These are phyloP conservation scores for Platysternon megacephalum DNA, from an alignment of 2,113 vertebrate genomes.

Conservation along the genomic window DNA sequence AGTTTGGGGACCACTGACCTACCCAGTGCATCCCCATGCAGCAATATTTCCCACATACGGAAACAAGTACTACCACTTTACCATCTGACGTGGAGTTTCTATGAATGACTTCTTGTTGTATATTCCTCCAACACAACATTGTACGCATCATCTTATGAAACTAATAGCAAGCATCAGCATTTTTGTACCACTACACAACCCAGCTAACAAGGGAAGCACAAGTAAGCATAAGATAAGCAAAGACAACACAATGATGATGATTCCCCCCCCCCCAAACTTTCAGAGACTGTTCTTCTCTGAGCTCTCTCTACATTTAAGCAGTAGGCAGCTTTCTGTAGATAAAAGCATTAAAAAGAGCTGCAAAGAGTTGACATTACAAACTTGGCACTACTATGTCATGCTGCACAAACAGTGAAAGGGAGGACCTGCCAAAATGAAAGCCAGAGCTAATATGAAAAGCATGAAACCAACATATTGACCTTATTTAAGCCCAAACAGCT, in stretches of 20 bases:
- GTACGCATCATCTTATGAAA: not conserved
- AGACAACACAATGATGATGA: rapidly evolving
- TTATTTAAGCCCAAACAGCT: slow-evolving; percentile 62
- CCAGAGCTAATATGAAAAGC: slow-evolving; percentile 53
- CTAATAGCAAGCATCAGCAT: not conserved
- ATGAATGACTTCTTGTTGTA: not conserved
- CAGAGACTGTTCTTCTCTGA: not conserved
- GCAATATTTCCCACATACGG: not conserved
- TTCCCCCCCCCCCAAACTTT: not conserved
- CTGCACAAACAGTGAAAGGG: slow-evolving; percentile 29
- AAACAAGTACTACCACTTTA: not conserved
- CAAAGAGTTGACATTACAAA: slow-evolving; percentile 61
- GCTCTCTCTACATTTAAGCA: not conserved
- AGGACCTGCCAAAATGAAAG: slow-evolving; percentile 42
- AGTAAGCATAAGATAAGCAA: not conserved
- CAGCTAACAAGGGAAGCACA: rapidly evolving
- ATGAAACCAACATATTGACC: slow-evolving; percentile 54
- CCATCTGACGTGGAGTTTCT: not conserved
- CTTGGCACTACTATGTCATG: slow-evolving; percentile 17
- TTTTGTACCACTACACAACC: not conserved
- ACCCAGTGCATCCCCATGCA: not conserved
- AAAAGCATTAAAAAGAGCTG: slow-evolving; percentile 51
- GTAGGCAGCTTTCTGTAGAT: slow-evolving; percentile 49
- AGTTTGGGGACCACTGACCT: not conserved
- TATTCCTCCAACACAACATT: not conserved